phyloP scores from a whole-genome alignment of 1,140 invertebrate species.

The Ruditapes philippinarum region DNA sequence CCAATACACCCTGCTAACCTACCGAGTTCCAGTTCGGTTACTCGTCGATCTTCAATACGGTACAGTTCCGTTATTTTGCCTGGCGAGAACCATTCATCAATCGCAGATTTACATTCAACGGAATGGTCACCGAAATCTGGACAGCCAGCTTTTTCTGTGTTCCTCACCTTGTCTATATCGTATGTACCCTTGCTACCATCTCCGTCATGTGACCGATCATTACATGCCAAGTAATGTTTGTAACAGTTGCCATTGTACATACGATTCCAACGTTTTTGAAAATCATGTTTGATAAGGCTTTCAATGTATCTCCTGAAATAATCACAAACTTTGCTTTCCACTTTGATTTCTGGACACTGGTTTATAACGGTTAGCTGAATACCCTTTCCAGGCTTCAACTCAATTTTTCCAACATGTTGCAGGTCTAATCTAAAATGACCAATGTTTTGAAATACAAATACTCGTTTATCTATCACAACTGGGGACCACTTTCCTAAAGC shows the following conservation, averaged over 20 bases:
- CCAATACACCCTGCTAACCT: no score
- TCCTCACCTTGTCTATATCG: neutral
- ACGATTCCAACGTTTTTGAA: neutral
- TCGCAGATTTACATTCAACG: neutral
- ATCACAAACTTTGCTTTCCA: neutral
- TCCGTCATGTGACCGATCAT: neutral
- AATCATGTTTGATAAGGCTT: neutral
- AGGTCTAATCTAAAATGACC: neutral
- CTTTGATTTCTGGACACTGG: neutral
- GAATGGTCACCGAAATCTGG: neutral
- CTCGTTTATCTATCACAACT: neutral
- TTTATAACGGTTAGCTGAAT: neutral
- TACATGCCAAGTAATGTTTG: neutral
- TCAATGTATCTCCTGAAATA: neutral
- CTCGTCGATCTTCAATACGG: no score
- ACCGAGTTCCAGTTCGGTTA: no score
- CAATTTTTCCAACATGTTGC: neutral
- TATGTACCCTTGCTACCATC: neutral
- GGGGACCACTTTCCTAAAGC: neutral
- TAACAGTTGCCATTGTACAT: neutral
- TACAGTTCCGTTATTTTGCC: no score
- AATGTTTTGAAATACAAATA: neutral
- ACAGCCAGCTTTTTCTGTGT: neutral
- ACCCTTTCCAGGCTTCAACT: neutral
- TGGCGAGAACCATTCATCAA: neutral